A percentile compares a stretch with the other conserved stretches of the same genome.
These are phyloP conservation scores for Camponotus floridanus DNA, from an alignment of 1,140 invertebrate species.

Conservation along the genomic window DNA sequence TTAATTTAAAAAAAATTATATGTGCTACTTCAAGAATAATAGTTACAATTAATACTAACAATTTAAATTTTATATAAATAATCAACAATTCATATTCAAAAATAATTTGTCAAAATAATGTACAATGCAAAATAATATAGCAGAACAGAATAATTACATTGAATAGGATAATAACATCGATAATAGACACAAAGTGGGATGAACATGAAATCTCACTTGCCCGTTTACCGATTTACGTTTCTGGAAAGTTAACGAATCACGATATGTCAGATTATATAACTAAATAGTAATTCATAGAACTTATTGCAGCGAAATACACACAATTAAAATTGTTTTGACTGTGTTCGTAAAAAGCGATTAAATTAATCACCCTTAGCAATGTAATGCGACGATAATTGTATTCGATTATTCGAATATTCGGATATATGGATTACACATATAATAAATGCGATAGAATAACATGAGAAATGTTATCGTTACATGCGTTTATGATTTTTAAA, in stretches of 20 bases:
- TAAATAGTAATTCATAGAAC: background rate
- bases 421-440: background rate
- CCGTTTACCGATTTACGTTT: background rate
- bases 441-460: background rate
- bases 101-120: background rate
- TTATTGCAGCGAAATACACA: background rate
- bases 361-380: background rate
- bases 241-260: conserved; percentile 9
- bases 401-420: too few species aligned
- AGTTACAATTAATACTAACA: background rate
- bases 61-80: background rate
- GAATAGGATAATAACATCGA: background rate
- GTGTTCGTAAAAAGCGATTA: conserved; percentile 19
- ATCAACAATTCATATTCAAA: conserved; percentile 12
- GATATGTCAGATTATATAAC: conserved; percentile 20
- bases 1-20: background rate
- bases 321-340: conserved; percentile 40
- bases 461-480: background rate
- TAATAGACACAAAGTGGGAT: conserved; percentile 31
- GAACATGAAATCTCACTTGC: conserved; percentile 7
- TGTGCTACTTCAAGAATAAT: background rate
- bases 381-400: background rate
- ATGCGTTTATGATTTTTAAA: background rate
- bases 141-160: background rate
- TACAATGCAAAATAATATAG: background rate